Conservation (phyloP, 2,888 invertebrate species). For the Oligia latruncula region DNA sequence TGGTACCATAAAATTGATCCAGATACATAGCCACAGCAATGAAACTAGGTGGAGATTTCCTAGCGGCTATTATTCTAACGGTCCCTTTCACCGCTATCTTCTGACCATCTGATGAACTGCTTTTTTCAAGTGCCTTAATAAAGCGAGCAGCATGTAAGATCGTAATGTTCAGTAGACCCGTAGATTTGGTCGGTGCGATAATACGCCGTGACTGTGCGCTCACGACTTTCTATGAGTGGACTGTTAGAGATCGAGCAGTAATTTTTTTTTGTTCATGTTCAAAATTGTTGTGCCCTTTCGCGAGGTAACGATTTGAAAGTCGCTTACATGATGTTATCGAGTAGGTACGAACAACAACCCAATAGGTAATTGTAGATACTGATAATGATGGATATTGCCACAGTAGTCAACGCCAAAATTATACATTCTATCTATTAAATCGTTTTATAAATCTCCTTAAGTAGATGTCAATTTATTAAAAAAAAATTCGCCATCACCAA, state of each 20-base stretch:
- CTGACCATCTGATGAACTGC: constrained; percentile 88
- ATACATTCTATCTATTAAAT: constrained; percentile 18
- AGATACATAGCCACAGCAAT: constrained; percentile 71
- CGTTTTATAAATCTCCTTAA: constrained; percentile 44
- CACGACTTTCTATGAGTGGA: constrained; percentile 87
- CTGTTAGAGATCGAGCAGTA: constrained; percentile 74
- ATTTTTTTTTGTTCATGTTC: constrained; percentile 68
- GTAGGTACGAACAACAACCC: background rate
- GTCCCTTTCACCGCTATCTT: constrained; percentile 90
- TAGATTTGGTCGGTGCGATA: constrained; percentile 88
- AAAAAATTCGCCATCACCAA: constrained; percentile 58
- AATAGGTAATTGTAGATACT: background rate
- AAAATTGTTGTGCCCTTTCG: constrained; percentile 76
- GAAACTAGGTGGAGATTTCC: constrained; percentile 82
- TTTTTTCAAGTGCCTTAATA: constrained; percentile 88
- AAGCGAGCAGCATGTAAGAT: constrained; percentile 88
- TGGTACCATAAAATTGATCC: constrained; percentile 75
- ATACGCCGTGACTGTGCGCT: constrained; percentile 84
- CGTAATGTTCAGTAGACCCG: constrained; percentile 84
- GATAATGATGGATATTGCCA: constrained; percentile 29
- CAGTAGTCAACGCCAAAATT: constrained; percentile 41
- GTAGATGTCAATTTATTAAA: constrained; percentile 14
- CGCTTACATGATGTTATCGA: constrained; percentile 43
- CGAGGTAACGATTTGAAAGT: constrained; percentile 57
- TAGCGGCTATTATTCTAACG: constrained; percentile 87